Evolutionary conservation across 2,888 invertebrate genomes (phyloP).

Genomic region (Campopleginae sp.): DNA sequence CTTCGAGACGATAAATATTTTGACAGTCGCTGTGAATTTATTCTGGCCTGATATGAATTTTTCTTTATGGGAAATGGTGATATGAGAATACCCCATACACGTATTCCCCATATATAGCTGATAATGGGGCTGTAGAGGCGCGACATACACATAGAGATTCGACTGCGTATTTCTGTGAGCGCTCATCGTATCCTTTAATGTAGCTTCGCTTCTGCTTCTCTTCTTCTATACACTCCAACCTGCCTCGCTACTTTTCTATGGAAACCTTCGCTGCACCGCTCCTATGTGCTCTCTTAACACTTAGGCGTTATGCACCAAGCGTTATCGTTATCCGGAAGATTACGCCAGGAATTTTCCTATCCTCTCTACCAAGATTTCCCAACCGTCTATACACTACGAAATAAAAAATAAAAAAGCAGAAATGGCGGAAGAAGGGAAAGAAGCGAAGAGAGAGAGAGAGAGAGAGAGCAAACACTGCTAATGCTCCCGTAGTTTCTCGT

Average conservation of each 20-base stretch:
- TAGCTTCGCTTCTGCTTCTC: constrained; percentile 49
- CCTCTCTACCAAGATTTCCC: constrained; percentile 58
- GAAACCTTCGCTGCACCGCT: constrained; percentile 10
- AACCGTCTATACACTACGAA: constrained; percentile 37
- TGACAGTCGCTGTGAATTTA: not conserved
- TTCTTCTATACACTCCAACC: constrained; percentile 18
- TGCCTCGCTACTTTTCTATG: constrained; percentile 16
- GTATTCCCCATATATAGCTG: constrained; percentile 24
- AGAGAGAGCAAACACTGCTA: not conserved
- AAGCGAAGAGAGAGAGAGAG: not conserved
- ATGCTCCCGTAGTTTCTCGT: constrained; percentile 43
- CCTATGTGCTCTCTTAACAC: constrained; percentile 69
- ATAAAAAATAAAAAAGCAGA: constrained; percentile 7
- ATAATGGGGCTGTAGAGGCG: constrained; percentile 15
- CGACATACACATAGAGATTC: constrained; percentile 29
- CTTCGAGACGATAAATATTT: not conserved
- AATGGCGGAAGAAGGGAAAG: not conserved
- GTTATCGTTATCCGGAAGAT: constrained; percentile 70
- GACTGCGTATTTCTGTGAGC: constrained; percentile 37
- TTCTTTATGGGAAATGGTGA: not conserved
- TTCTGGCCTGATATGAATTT: not conserved
- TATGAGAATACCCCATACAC: not conserved
- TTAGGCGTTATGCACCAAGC: constrained; percentile 68
- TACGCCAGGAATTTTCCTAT: constrained; percentile 67
- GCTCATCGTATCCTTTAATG: constrained; percentile 69